Base-by-base conservation (phyloP, 2,113 vertebrate genomes). In the Larimichthys crocea region DNA sequence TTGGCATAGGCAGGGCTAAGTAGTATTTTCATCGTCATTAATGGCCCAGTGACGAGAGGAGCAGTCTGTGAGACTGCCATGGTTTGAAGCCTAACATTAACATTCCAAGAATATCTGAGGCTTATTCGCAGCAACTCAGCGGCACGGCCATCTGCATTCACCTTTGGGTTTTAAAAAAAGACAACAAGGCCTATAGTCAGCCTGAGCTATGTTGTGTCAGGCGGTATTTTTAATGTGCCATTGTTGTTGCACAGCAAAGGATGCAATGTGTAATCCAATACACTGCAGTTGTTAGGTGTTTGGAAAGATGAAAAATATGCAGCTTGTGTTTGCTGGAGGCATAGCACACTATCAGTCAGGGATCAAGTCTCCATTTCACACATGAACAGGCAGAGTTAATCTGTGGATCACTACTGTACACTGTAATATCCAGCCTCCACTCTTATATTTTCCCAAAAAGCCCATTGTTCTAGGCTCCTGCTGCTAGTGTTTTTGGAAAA, bases 281-380 rank as follows among this genome's bases (percentile, higher is more conserved):
- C 90, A 91, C 90, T 88, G 79, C 79, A 57, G 82, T 93, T 94
- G 93, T 88, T 92, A 70, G 42, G 82, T 80, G 16, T 92, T 76
- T 22, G 81, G 80, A 88, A 86, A 91, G 69, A 67, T 86, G 86
- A 93, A 90, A 85, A 94, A 77, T 87, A 78, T 72, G 90, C 88
- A 74, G 79, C 64, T 87, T 84, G 79, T 90, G 76, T 91, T 94
- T 89, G 91, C 95, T 93, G 72, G 56, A 94, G 87, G 66, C 86
- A 57, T 60, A 76, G 82, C 84, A 10, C 77, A 72, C 80, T 90
- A 85, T 78, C 93, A 92, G 93, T 57, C 91, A 85, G 93, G 91
- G 95, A 95, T 94, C 94, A 94, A 94, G 92, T 92, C 94, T 91
- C 91, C 86, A 87, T 97, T 97, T 97, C 94, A 96, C 93, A 94